Evolutionary conservation across 2,113 vertebrate species (phyloP), one percentile per base, ranked within the genome.

Genomic region (Hydrochoerus hydrochaeris): DNA sequence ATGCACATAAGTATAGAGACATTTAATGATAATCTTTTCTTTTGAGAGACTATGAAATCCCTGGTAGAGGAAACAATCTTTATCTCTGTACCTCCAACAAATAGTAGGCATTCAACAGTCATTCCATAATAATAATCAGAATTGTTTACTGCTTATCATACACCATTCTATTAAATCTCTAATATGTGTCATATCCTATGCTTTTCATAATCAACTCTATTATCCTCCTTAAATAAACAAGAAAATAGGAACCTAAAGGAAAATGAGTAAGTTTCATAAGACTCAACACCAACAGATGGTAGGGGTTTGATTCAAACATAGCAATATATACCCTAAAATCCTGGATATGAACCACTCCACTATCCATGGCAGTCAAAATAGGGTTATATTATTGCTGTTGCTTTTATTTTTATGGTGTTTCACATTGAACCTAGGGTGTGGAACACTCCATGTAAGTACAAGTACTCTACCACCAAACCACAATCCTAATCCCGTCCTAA

Each of bases 81-180:
- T 57, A 91, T 7, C 28, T 49, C 67, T 84, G 16, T 28, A 89
- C 26, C n/a, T 49, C 20, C 30, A 77, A 81, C 52, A 67, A 86
- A 67, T 5, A 91, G 83, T 32, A 77, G n/a, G 52, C 24, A 86
- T 49, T 41, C 26, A 52, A 75, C 8, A 92, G 52, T 87, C 38
- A 78, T 32, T 75, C 67, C 77, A 19, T 49, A 83, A 63, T 13
- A 89, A 93, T 17, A 89, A 91, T 19, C 73, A n/a, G 54, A 95
- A 65, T 44, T 63, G 52, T 35, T 67, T 62, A 30, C 69, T 88
- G 54, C 62, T 62, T 80, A 46, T n/a, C 22, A 90, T 52, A 91
- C 14, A n/a, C 24, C 20, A 87, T 44, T 95, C 81, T 30, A n/a
- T 85, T 95, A 90, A 94, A 38, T 82, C n/a, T 24, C 19, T 86